Percentiles rank a stretch among this genome's conserved stretches.
Evolutionary conservation across 92 coral and sea anemone species (phyloP).

Genomic region (Anthopleura xanthogrammica): DNA sequence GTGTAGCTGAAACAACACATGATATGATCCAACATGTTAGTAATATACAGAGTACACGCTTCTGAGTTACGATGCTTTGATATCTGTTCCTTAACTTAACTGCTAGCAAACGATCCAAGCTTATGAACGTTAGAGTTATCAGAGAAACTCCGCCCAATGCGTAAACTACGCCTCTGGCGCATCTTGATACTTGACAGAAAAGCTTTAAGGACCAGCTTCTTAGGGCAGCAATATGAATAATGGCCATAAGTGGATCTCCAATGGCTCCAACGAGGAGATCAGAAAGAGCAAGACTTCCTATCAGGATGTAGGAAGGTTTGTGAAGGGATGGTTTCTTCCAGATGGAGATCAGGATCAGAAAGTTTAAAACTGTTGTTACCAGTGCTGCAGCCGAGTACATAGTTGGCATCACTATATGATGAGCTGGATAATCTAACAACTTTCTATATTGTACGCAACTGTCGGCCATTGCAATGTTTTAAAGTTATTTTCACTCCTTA

Average conservation of each 20-base stretch:
- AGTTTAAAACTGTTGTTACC: background rate
- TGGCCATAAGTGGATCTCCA: background rate
- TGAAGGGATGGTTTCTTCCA: background rate
- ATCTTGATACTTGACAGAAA: background rate
- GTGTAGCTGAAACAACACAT: too few species aligned
- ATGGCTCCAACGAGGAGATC: slow-evolving; percentile 9
- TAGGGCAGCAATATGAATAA: background rate
- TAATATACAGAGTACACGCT: background rate
- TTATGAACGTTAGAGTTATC: background rate
- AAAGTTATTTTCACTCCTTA: too few species aligned
- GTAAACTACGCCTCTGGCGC: background rate
- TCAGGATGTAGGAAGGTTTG: slow-evolving; percentile 4
- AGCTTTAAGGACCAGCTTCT: background rate
- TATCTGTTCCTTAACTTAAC: background rate
- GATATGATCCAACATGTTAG: background rate
- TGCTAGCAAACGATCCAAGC: slow-evolving; percentile 9
- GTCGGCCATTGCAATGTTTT: too few species aligned
- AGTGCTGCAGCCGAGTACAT: background rate
- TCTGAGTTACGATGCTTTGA: background rate
- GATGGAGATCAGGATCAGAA: background rate
- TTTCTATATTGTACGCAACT: too few species aligned
- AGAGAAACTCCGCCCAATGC: background rate
- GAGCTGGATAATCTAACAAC: too few species aligned
- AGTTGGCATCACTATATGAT: too few species aligned
- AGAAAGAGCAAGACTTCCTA: slow-evolving; percentile 1